Evolutionary conservation across 2,113 vertebrate species (phyloP).

Genomic region (Danionella cerebrum): DNA sequence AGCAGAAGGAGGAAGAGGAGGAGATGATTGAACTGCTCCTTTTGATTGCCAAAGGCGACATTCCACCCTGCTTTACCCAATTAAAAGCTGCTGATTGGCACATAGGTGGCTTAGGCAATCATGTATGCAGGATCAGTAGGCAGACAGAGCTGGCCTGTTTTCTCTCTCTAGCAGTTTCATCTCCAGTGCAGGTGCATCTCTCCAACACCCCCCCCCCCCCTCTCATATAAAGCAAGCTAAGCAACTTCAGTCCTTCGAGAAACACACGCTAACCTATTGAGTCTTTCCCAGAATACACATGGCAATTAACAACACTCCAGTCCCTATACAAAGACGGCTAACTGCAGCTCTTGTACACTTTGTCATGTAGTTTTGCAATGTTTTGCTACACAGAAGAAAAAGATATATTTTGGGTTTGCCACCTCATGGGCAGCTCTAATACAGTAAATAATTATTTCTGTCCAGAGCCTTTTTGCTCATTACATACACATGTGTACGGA

Average conservation of each 20-base stretch:
- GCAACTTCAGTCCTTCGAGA: conserved; percentile 9
- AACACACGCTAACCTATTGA: neutral
- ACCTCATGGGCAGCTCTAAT: no score
- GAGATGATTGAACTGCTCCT: neutral
- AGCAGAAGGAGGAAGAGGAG: neutral
- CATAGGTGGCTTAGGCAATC: conserved; percentile 1
- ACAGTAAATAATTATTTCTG: no score
- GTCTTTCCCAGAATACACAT: neutral
- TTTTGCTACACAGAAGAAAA: no score
- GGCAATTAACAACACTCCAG: neutral
- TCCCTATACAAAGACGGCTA: neutral
- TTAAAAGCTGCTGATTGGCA: conserved; percentile 10
- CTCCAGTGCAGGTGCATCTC: conserved; percentile 27
- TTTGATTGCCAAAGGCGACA: neutral
- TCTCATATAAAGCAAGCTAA: neutral
- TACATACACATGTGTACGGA: no score
- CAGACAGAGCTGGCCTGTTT: conserved; percentile 32
- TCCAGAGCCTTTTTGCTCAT: no score
- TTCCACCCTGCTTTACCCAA: conserved; percentile 1
- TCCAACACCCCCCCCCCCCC: neutral
- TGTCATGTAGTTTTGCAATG: no score
- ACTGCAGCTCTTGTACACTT: neutral
- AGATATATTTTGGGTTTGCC: no score
- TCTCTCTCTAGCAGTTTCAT: conserved; percentile 14
- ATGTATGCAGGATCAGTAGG: conserved; percentile 28